Percentiles rank a stretch among this genome's conserved stretches.
phyloP scores from a whole-genome alignment of 2,113 vertebrate species.

The Scophthalmus maximus region DNA sequence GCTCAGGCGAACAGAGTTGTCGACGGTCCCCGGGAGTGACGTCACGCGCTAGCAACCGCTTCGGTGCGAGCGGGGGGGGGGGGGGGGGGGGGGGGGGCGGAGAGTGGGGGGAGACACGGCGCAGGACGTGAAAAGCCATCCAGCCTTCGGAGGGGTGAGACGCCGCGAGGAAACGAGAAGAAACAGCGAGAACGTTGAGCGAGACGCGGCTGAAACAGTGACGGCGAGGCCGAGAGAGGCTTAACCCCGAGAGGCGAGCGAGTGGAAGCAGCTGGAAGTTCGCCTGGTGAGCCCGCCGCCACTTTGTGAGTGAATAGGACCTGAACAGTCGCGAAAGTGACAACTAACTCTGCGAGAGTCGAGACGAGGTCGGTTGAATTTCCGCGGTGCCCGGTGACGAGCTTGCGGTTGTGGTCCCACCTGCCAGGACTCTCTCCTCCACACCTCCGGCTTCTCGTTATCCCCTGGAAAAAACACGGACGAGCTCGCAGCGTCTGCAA shows the following conservation, averaged over 20 bases:
- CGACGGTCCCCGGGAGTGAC: slow-evolving; percentile 68
- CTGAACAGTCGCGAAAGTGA: slow-evolving; percentile 30
- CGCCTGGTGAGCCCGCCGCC: background rate
- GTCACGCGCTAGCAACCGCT: slow-evolving; percentile 73
- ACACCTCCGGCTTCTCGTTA: too few relatives aligned
- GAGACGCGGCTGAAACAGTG: background rate
- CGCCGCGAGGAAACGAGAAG: slow-evolving; percentile 19
- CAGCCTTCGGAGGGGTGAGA: slow-evolving; percentile 49
- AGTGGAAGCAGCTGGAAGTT: slow-evolving; percentile 30
- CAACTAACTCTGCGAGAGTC: slow-evolving; percentile 5
- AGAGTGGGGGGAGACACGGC: slow-evolving; percentile 66
- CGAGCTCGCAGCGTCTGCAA: too few relatives aligned
- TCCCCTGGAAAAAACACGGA: too few relatives aligned
- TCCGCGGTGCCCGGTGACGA: slow-evolving; percentile 34
- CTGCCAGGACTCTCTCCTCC: slow-evolving; percentile 38
- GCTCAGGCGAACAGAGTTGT: background rate
- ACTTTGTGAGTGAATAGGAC: slow-evolving; percentile 25
- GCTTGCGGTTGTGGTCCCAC: slow-evolving; percentile 32
- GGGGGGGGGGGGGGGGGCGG: slow-evolving; percentile 43
- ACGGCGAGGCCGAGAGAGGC: background rate
- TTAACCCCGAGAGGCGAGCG: background rate
- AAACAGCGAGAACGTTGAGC: background rate
- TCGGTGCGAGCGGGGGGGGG: slow-evolving; percentile 47
- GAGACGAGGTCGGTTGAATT: slow-evolving; percentile 9
- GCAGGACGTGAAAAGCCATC: slow-evolving; percentile 64